These are phyloP conservation scores for Amyelois transitella DNA, from an alignment of 1,140 invertebrate species.

Conservation along the genomic window DNA sequence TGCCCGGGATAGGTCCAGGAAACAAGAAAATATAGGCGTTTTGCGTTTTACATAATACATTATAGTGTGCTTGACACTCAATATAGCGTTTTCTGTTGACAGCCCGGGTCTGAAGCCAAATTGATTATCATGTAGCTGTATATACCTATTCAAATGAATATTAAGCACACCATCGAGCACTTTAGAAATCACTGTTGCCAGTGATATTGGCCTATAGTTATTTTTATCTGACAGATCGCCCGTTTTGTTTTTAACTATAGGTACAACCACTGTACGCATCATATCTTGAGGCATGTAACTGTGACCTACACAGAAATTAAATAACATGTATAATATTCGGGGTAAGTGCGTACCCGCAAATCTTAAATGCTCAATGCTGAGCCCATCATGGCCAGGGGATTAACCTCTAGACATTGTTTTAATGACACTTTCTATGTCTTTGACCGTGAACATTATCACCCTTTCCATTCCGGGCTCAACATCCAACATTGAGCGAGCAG, in stretches of 20 bases:
- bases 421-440: not conserved
- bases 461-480: not conserved
- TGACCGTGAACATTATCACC: not conserved
- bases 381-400: constrained; percentile 7
- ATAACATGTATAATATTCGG: constrained; percentile 6
- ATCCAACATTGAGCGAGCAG: not conserved
- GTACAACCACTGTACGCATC: not conserved
- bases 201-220: too few relatives aligned
- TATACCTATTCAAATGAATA: not conserved
- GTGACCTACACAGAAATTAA: constrained; percentile 4
- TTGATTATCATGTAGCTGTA: constrained; percentile 3
- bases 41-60: constrained; percentile 9
- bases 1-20: not conserved
- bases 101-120: constrained; percentile 10
- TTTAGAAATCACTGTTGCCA: not conserved
- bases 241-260: constrained; percentile 1
- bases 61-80: constrained; percentile 12
- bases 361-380: constrained; percentile 1
- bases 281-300: too few relatives aligned
- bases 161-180: constrained; percentile 2
- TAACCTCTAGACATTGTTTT: constrained; percentile 3
- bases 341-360: constrained; percentile 3
- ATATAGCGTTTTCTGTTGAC: constrained; percentile 8
- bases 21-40: not conserved
- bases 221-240: not conserved